A percentile compares a stretch with the other conserved stretches of the same genome.
These are phyloP conservation scores for Pseudomyrmex sp. DNA, from an alignment of 1,140 invertebrate species.

Conservation along the genomic window DNA sequence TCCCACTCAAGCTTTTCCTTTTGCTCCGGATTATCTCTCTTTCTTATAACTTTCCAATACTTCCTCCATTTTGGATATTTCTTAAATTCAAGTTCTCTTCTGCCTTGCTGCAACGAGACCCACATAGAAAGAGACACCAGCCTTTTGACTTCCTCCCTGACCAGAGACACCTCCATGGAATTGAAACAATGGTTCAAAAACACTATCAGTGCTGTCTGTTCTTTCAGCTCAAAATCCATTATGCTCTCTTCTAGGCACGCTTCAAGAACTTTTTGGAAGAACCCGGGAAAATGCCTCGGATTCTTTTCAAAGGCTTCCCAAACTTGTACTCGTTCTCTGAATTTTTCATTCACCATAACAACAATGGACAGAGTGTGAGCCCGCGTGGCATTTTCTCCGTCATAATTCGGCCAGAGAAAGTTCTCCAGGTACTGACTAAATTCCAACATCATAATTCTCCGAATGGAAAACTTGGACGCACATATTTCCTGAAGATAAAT, in stretches of 20 bases:
- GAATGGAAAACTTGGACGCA: slow-evolving; percentile 92
- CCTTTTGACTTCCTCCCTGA: slow-evolving; percentile 96
- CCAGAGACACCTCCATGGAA: slow-evolving; percentile 97
- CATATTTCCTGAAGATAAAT: slow-evolving; percentile 93
- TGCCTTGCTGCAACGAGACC: slow-evolving; percentile 94
- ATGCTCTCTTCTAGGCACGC: slow-evolving; percentile 88
- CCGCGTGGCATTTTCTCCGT: slow-evolving; percentile 88
- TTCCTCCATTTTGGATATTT: slow-evolving; percentile 95
- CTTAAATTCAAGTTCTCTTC: slow-evolving; percentile 94
- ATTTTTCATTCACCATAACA: slow-evolving; percentile 99
- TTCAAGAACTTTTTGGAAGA: slow-evolving; percentile 94
- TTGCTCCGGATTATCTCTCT: slow-evolving; percentile 92
- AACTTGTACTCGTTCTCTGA: slow-evolving; percentile 97
- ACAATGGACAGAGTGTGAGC: slow-evolving; percentile 98
- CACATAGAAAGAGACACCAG: slow-evolving; percentile 98
- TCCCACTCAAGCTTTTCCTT: slow-evolving; percentile 94
- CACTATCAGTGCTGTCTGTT: slow-evolving; percentile 95
- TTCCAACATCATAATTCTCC: slow-evolving; percentile 97
- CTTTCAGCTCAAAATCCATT: slow-evolving; percentile 87
- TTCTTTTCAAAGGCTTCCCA: slow-evolving; percentile 96
- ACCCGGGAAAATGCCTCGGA: slow-evolving; percentile 93
- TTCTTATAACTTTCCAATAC: slow-evolving; percentile 96
- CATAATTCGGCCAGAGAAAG: slow-evolving; percentile 98
- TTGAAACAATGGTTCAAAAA: slow-evolving; percentile 99
- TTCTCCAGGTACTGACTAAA: slow-evolving; percentile 99